Conservation (phyloP, 2,797 vertebrate genomes). For the Carduelis carduelis region DNA sequence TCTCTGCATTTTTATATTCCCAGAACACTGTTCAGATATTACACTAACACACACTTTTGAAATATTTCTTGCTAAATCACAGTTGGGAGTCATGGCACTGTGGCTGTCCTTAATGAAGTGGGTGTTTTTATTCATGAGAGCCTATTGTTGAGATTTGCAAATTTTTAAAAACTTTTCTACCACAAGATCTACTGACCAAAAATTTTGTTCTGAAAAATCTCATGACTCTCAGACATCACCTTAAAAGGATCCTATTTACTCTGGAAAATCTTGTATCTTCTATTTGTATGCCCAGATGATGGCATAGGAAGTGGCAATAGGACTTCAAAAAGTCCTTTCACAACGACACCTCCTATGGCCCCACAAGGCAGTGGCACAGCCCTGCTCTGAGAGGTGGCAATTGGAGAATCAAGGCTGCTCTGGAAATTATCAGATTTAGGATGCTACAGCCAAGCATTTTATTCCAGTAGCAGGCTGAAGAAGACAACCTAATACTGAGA, state of each 20-base stretch:
- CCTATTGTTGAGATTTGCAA: neutral
- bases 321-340: neutral
- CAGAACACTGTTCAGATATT: neutral
- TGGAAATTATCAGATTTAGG: neutral
- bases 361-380: neutral
- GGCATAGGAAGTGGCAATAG: neutral
- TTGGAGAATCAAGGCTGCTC: neutral
- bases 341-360: neutral
- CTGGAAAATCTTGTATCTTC: neutral
- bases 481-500: neutral
- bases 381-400: neutral
- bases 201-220: neutral
- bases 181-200: neutral
- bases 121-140: constrained; percentile 3
- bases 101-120: neutral
- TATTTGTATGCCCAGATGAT: neutral
- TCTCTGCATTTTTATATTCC: constrained; percentile 21
- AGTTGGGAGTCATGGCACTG: neutral
- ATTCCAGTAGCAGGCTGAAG: neutral
- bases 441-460: neutral
- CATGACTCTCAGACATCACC: neutral
- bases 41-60: neutral
- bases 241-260: neutral
- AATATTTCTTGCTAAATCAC: constrained; percentile 31
- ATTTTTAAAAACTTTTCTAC: neutral